Conservation (phyloP, 2,797 vertebrate genomes). For the Sebastes taczanowskii region DNA sequence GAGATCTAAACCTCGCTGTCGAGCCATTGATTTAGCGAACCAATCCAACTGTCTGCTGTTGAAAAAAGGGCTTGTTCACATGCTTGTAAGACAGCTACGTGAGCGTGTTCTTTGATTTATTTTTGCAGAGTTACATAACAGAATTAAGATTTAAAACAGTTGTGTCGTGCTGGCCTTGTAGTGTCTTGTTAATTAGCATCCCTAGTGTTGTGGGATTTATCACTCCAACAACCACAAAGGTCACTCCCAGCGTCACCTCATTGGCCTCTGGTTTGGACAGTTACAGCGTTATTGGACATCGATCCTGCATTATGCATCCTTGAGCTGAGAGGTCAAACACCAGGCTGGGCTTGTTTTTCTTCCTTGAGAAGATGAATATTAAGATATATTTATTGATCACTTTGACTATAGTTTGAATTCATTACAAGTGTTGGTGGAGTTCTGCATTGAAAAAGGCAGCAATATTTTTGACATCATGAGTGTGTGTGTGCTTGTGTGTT, state of each 20-base stretch:
- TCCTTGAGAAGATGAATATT: constrained; percentile 14
- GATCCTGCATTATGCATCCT: constrained; percentile 31
- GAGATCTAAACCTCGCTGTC: neutral
- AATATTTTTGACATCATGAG: neutral
- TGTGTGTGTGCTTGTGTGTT: neutral
- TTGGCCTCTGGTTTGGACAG: constrained; percentile 10
- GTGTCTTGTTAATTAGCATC: neutral
- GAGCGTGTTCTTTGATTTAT: neutral
- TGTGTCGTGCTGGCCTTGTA: neutral
- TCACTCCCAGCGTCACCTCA: constrained; percentile 4
- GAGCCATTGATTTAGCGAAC: neutral
- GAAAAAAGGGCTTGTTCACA: neutral
- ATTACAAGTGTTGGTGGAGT: neutral
- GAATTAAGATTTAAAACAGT: neutral
- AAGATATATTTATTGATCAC: constrained; percentile 24
- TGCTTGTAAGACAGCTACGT: neutral
- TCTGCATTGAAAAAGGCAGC: neutral
- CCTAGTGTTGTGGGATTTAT: neutral
- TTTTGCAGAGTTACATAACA: neutral
- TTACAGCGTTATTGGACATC: constrained; percentile 28
- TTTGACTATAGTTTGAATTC: neutral
- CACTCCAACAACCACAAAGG: constrained; percentile 14
- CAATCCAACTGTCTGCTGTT: neutral
- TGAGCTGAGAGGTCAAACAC: constrained; percentile 6
- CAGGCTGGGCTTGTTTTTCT: neutral